A percentile compares a stretch with the other conserved stretches of the same genome.
Evolutionary conservation across 2,113 vertebrate genomes (phyloP).

Genomic region (Argyrosomus japonicus): DNA sequence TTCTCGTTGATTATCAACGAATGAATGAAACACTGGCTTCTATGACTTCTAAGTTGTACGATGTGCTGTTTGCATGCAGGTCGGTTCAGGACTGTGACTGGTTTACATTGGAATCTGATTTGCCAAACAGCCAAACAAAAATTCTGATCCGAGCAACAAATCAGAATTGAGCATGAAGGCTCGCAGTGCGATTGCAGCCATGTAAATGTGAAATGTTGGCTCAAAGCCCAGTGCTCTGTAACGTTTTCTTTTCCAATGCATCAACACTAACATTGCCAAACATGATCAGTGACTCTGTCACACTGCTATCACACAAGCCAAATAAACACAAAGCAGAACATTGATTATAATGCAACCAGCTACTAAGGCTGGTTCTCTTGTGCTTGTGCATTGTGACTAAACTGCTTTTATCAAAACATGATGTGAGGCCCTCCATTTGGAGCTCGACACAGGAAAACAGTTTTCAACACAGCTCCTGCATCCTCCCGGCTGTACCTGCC

Average conservation of each 20-base stretch:
- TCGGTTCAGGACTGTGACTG: too few species aligned
- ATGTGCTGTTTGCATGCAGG: too few species aligned
- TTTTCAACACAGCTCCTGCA: constrained; percentile 51
- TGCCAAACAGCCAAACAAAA: too few species aligned
- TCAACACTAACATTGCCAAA: constrained; percentile 43
- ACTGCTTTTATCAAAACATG: constrained; percentile 36
- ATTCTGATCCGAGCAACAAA: too few species aligned
- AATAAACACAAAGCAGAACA: constrained; percentile 48
- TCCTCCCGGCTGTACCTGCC: constrained; percentile 60
- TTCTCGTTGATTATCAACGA: too few species aligned
- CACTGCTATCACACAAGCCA: constrained; percentile 37
- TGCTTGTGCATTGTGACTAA: constrained; percentile 3
- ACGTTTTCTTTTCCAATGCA: constrained; percentile 10
- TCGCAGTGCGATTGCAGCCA: too few species aligned
- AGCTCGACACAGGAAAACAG: constrained; percentile 26
- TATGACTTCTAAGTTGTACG: too few species aligned
- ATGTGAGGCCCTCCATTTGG: constrained; percentile 49
- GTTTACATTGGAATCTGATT: too few species aligned
- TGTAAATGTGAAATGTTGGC: background rate
- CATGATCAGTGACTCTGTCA: constrained; percentile 48
- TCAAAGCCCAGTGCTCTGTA: background rate
- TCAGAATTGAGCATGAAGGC: too few species aligned
- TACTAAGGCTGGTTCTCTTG: constrained; percentile 2
- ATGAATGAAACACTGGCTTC: too few species aligned
- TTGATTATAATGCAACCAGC: constrained; percentile 16